Evolutionary conservation across 2,888 invertebrate genomes (phyloP).

Genomic region (Tetheella fluctuosa): DNA sequence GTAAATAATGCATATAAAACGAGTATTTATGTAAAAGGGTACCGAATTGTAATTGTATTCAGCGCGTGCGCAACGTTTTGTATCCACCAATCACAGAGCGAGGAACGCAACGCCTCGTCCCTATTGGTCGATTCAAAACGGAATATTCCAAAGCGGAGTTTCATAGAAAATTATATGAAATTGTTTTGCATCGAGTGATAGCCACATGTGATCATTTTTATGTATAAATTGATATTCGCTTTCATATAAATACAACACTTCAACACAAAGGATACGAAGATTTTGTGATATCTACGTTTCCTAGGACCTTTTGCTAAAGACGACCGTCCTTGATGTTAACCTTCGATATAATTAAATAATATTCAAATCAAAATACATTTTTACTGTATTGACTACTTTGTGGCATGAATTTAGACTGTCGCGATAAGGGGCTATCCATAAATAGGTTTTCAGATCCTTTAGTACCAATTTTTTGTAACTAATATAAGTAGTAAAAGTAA

Average conservation of each 20-base stretch:
- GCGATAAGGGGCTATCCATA: slow-evolving; percentile 15
- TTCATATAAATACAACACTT: slow-evolving; percentile 24
- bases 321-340: slow-evolving; percentile 55
- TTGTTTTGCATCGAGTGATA: slow-evolving; percentile 50
- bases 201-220: slow-evolving; percentile 44
- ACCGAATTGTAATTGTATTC: neutral
- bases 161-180: slow-evolving; percentile 43
- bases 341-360: slow-evolving; percentile 24
- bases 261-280: slow-evolving; percentile 30
- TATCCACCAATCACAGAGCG: neutral
- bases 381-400: neutral
- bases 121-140: slow-evolving; percentile 17
- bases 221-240: slow-evolving; percentile 32
- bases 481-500: neutral
- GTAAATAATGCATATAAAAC: slow-evolving; percentile 9
- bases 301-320: slow-evolving; percentile 43
- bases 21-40: slow-evolving; percentile 3
- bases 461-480: neutral
- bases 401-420: slow-evolving; percentile 5
- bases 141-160: slow-evolving; percentile 7
- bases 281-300: slow-evolving; percentile 46
- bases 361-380: neutral
- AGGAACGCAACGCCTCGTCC: neutral
- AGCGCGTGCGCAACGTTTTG: neutral
- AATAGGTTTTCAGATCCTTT: neutral